Evolutionary conservation across 2,113 vertebrate genomes (phyloP).

Genomic region (Microcebus murinus): DNA sequence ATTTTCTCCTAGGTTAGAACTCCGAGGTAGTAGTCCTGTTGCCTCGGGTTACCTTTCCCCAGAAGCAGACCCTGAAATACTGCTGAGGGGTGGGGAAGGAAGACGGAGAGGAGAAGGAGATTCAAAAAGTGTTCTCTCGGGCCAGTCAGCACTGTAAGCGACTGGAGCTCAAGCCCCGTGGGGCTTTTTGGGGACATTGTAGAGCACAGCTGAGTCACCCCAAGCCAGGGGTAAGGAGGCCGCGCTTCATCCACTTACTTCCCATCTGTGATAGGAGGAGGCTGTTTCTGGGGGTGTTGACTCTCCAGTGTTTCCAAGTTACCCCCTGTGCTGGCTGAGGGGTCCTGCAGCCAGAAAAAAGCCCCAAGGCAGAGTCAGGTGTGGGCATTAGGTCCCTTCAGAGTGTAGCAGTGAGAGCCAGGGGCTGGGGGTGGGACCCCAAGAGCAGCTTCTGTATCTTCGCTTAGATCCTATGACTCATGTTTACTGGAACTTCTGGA

Average conservation of each 20-base stretch:
- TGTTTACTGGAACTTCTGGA: constrained; percentile 10
- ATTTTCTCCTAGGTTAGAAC: background rate
- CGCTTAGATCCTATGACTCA: background rate
- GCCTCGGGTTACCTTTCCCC: background rate
- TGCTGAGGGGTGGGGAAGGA: background rate
- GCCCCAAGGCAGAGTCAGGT: background rate
- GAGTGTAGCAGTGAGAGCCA: background rate
- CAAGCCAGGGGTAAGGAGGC: background rate
- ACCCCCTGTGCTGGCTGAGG: background rate
- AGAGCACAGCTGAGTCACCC: background rate
- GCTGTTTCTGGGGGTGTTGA: background rate
- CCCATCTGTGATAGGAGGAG: background rate
- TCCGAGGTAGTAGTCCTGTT: background rate
- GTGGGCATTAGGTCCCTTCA: background rate
- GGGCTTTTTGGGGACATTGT: background rate
- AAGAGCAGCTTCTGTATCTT: background rate
- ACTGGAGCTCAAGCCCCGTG: background rate
- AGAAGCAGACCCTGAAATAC: background rate
- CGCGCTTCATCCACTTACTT: background rate
- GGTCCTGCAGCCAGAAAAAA: background rate
- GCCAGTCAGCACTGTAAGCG: background rate
- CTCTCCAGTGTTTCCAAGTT: background rate
- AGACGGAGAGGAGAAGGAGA: background rate
- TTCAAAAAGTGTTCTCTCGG: background rate
- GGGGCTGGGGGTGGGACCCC: background rate